These are phyloP conservation scores for Apis cerana DNA, from an alignment of 1,140 invertebrate species.

Conservation along the genomic window DNA sequence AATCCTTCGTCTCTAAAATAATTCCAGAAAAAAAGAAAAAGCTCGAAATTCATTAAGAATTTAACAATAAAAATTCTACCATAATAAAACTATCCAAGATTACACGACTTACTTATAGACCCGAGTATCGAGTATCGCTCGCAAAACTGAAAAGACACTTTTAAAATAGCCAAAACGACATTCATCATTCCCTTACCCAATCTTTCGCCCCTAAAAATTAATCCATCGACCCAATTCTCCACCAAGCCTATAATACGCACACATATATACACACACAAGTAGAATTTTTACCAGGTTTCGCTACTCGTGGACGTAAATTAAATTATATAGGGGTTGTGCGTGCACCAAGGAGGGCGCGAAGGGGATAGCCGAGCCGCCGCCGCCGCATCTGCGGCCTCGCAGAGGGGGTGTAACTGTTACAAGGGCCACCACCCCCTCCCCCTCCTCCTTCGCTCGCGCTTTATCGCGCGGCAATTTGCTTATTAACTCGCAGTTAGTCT, in stretches of 20 bases:
- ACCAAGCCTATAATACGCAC: too few species aligned
- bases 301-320: slow-evolving; percentile 80
- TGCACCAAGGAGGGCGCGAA: slow-evolving; percentile 36
- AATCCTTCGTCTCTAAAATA: too few species aligned
- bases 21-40: too few species aligned
- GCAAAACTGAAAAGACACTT: too few species aligned
- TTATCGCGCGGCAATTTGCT: slow-evolving; percentile 81
- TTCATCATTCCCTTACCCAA: too few species aligned
- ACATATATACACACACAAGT: neutral
- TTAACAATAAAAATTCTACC: too few species aligned
- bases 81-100: too few species aligned
- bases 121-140: too few species aligned
- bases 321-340: slow-evolving; percentile 70
- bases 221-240: neutral
- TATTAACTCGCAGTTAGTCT: slow-evolving; percentile 80
- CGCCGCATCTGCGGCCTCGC: slow-evolving; percentile 78
- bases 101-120: too few species aligned
- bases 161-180: too few species aligned
- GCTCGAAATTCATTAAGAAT: too few species aligned
- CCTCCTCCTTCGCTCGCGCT: slow-evolving; percentile 69
- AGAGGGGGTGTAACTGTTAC: slow-evolving; percentile 71
- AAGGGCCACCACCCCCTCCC: slow-evolving; percentile 61
- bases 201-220: neutral
- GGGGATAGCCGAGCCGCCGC: slow-evolving; percentile 40
- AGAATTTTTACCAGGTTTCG: slow-evolving; percentile 77